phyloP scores from a whole-genome alignment of 2,797 vertebrate genomes.

The Pseudomugil gertrudae region DNA sequence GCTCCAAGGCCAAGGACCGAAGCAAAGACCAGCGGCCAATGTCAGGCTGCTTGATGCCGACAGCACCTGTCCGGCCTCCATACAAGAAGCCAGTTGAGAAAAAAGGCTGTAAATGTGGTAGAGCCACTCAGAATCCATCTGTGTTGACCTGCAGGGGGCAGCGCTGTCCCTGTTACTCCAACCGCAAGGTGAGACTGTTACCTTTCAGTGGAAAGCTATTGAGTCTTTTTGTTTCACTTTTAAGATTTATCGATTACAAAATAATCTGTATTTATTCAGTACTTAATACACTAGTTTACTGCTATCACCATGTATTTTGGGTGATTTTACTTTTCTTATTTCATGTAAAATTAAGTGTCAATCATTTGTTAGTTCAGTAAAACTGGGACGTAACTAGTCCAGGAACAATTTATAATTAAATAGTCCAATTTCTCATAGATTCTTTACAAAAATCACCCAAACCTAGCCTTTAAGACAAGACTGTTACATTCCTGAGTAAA shows the following conservation, averaged over 20 bases:
- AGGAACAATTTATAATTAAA: not conserved
- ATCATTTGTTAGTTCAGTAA: not conserved
- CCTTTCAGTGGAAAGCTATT: not conserved
- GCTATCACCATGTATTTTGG: not conserved
- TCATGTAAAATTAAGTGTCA: not conserved
- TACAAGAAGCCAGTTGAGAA: constrained; percentile 99
- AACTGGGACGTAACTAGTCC: not conserved
- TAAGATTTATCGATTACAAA: not conserved
- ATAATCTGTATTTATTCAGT: not conserved
- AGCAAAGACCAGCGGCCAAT: constrained; percentile 80
- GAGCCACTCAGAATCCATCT: constrained; percentile 99
- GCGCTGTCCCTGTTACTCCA: constrained; percentile 98
- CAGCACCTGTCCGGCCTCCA: constrained; percentile 92
- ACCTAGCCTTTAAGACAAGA: not conserved
- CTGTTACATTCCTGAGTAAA: not conserved
- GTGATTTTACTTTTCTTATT: not conserved
- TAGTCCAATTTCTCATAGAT: too few species aligned
- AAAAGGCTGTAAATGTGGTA: constrained; percentile 99
- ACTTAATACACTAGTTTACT: not conserved
- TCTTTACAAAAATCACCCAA: not conserved
- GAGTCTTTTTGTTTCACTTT: not conserved
- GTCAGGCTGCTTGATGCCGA: constrained; percentile 86
- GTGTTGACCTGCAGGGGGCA: constrained; percentile 99
- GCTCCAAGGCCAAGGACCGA: constrained; percentile 88
- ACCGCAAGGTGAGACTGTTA: constrained; percentile 87